Percentiles rank a stretch among this genome's conserved stretches.
phyloP scores from a whole-genome alignment of 2,888 invertebrate genomes.

The Agrotis ipsilon region DNA sequence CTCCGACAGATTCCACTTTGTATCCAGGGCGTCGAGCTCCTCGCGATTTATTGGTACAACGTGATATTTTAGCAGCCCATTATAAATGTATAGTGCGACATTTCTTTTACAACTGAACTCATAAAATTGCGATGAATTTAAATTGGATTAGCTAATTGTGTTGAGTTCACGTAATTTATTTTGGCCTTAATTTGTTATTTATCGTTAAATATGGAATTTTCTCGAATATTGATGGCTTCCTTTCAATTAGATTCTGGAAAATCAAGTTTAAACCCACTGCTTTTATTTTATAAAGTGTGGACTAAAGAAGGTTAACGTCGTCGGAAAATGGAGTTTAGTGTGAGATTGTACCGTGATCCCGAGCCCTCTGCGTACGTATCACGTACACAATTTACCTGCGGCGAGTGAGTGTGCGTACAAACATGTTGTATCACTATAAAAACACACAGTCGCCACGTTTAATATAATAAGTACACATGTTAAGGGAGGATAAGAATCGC shows the following conservation, averaged over 20 bases:
- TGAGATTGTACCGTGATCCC: slow-evolving; percentile 10
- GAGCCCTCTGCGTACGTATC: not conserved
- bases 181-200: slow-evolving; percentile 30
- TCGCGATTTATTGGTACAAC: slow-evolving; percentile 50
- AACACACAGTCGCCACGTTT: slow-evolving; percentile 41
- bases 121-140: slow-evolving; percentile 54
- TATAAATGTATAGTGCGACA: slow-evolving; percentile 51
- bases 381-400: slow-evolving; percentile 40
- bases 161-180: slow-evolving; percentile 36
- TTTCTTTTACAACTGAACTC: slow-evolving; percentile 57
- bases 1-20: slow-evolving; percentile 40
- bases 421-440: slow-evolving; percentile 39
- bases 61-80: slow-evolving; percentile 58
- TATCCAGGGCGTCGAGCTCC: slow-evolving; percentile 16
- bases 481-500: slow-evolving; percentile 49
- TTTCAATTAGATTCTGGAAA: slow-evolving; percentile 21
- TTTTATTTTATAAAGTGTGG: not conserved
- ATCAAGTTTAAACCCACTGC: slow-evolving; percentile 1
- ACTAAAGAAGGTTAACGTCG: slow-evolving; percentile 14
- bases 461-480: slow-evolving; percentile 57
- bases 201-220: slow-evolving; percentile 12
- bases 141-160: slow-evolving; percentile 56
- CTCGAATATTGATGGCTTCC: slow-evolving; percentile 5
- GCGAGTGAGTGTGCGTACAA: slow-evolving; percentile 5
- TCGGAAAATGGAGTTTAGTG: slow-evolving; percentile 1